Percentiles rank a stretch among this genome's conserved stretches.
Conservation (phyloP, 2,888 invertebrate species). For the Stictocephala bisonia region DNA sequence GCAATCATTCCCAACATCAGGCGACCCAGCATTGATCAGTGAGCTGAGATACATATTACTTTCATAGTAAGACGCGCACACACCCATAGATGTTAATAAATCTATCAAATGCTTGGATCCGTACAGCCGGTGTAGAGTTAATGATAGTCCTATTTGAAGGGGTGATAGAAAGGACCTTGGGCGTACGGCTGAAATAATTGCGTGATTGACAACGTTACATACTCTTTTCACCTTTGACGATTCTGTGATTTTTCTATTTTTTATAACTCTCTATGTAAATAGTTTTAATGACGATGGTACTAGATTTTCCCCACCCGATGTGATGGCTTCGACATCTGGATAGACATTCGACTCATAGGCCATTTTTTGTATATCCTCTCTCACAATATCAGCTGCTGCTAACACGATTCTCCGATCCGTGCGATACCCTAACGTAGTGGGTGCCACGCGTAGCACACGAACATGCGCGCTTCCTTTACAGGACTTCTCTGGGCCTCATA, state of each 20-base stretch:
- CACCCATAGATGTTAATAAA: conserved; percentile 57
- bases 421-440: too few species aligned
- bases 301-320: conserved; percentile 52
- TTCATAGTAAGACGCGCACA: conserved; percentile 58
- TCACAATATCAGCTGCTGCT: conserved; percentile 61
- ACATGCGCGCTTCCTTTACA: too few species aligned
- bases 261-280: background rate
- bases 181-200: conserved; percentile 12
- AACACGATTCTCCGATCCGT: conserved; percentile 60
- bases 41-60: conserved; percentile 58
- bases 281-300: background rate
- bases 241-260: conserved; percentile 1
- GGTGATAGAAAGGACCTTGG: conserved; percentile 60
- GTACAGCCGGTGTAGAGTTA: conserved; percentile 58
- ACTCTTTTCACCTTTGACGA: conserved; percentile 4
- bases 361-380: conserved; percentile 60
- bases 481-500: too few species aligned
- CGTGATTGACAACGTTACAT: background rate
- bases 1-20: conserved; percentile 48
- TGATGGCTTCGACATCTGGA: conserved; percentile 56
- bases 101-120: conserved; percentile 57
- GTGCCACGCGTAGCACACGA: too few species aligned
- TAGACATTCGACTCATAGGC: conserved; percentile 58
- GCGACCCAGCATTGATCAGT: conserved; percentile 51
- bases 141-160: conserved; percentile 58